Conservation (phyloP, 2,113 vertebrate genomes). For the Lutjanus erythropterus region DNA sequence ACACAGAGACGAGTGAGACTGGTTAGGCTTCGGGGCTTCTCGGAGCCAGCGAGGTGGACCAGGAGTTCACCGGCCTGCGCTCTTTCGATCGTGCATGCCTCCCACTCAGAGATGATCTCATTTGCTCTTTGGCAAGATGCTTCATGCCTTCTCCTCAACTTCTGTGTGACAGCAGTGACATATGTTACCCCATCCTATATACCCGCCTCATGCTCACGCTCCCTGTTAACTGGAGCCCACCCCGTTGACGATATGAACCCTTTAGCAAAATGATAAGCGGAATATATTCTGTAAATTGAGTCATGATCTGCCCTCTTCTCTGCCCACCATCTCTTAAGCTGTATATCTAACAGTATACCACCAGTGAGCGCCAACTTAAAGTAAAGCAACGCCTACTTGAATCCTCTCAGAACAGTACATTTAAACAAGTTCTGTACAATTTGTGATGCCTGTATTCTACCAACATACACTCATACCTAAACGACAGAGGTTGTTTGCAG, state of each 20-base stretch:
- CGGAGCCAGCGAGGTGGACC: slow-evolving; percentile 49
- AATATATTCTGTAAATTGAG: slow-evolving; percentile 18
- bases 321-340: slow-evolving; percentile 8
- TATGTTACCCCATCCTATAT: background rate
- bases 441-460: background rate
- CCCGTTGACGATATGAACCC: background rate
- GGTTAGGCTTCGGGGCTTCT: slow-evolving; percentile 59
- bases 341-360: background rate
- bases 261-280: slow-evolving; percentile 15
- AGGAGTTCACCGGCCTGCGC: slow-evolving; percentile 40
- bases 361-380: background rate
- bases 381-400: background rate
- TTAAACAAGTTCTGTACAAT: background rate
- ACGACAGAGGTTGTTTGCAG: too few relatives aligned
- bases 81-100: slow-evolving; percentile 15
- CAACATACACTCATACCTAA: too few relatives aligned
- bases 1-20: slow-evolving; percentile 60
- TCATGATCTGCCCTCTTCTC: slow-evolving; percentile 34
- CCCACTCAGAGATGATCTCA: slow-evolving; percentile 42
- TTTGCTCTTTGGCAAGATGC: slow-evolving; percentile 16
- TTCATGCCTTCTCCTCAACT: slow-evolving; percentile 7
- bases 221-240: background rate
- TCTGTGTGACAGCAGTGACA: background rate
- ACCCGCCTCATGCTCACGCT: background rate
- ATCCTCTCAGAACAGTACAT: background rate